Percentiles rank a stretch among this genome's conserved stretches.
Conservation (phyloP, 2,113 vertebrate genomes). For the Apus apus region DNA sequence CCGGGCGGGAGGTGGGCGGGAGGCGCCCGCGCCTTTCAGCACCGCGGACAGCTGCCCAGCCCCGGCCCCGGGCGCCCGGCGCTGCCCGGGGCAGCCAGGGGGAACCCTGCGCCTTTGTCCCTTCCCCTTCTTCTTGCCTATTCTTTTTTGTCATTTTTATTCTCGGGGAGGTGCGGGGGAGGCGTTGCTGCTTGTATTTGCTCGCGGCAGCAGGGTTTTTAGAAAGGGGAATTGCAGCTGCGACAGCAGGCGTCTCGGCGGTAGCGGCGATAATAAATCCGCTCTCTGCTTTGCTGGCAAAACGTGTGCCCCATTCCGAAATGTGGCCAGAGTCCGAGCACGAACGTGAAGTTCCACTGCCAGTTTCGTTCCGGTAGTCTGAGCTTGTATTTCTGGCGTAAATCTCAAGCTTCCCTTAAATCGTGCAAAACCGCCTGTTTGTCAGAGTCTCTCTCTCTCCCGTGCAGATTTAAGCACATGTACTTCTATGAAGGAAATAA, state of each 20-base stretch:
- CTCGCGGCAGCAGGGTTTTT: slow-evolving; percentile 29
- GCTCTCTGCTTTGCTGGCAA: slow-evolving; percentile 28
- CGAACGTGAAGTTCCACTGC: not conserved
- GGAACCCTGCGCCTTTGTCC: not conserved
- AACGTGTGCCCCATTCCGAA: slow-evolving; percentile 44
- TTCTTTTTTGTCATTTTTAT: too few relatives aligned
- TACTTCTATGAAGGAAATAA: not conserved
- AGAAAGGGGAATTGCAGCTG: slow-evolving; percentile 42
- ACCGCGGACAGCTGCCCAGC: slow-evolving; percentile 16
- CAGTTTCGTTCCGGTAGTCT: not conserved
- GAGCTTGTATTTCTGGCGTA: not conserved
- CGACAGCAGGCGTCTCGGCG: slow-evolving; percentile 49
- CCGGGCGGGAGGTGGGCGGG: not conserved
- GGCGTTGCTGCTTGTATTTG: not conserved
- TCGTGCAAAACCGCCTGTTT: not conserved
- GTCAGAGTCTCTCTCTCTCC: not conserved
- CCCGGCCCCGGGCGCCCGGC: not conserved
- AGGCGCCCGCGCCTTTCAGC: not conserved
- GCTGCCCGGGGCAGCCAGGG: not conserved
- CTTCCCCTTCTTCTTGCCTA: not conserved
- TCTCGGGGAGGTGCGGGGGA: too few relatives aligned
- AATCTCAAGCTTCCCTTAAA: not conserved
- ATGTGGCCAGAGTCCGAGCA: not conserved
- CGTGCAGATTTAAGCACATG: not conserved
- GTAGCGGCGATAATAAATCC: slow-evolving; percentile 40